Evolutionary conservation across 1,140 invertebrate species (phyloP), one percentile per base, ranked within the genome.

Genomic region (Lasioglossum albipes): DNA sequence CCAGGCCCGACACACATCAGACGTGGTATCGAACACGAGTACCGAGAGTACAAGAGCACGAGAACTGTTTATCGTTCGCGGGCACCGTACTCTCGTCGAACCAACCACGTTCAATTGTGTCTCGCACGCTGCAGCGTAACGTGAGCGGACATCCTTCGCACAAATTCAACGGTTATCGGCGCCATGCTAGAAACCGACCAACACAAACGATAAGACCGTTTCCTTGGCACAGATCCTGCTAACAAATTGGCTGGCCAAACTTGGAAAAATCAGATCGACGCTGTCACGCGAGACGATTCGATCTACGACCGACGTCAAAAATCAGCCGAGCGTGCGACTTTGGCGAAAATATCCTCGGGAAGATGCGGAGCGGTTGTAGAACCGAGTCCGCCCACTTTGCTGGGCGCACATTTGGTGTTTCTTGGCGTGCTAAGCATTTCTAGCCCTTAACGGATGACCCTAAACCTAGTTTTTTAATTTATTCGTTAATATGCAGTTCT

Each of bases 11-110:
- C 45, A 20, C 52, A 54, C 52, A 54, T 54, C 45, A 59, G n/a
- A 7, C n/a, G 52, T 64, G 61, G 67, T 80, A 69, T 75, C 73
- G 74, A 49, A 59, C 52, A 20, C 52, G 52, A 7, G 16, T 27
- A 27, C 27, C 27, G 27, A 27, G 27, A 27, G 27, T 27, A 27
- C 27, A 0, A 27, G 27, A 27, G 27, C 7, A 54, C 62, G 62
- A 67, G 20, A 54, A 70, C 3, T 74, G 77, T 67, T 79, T 79
- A 79, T 79, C 77, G 52, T 52, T 54, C 10, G 36, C 16, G 31
- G 22, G 61, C 0, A 31, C 45, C 16, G 52, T 27, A 36, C 36
- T 49, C 45, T 49, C 45, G 45, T 12, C 45, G 45, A 49, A 49
- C 45, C 45, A 49, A 12, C 45, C 10, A 12, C 70, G 62, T 27